These are phyloP conservation scores for Brachycybe producta DNA, from an alignment of 2,888 invertebrate species.

Conservation along the genomic window DNA sequence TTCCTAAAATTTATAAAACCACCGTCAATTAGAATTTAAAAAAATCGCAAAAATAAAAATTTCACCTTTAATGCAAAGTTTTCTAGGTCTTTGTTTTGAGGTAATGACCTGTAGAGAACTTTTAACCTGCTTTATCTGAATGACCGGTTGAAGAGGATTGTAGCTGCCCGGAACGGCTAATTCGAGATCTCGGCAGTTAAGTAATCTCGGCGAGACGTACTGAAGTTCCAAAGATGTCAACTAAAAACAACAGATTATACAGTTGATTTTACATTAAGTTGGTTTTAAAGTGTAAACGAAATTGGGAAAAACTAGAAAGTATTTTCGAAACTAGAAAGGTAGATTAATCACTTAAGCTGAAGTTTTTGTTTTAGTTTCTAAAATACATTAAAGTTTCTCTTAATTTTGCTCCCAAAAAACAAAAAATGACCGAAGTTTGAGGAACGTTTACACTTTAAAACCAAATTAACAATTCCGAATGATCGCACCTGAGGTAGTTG, in stretches of 20 bases:
- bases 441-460: no score
- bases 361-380: no score
- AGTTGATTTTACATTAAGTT: no score
- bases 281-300: neutral
- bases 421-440: no score
- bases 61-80: conserved; percentile 66
- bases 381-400: no score
- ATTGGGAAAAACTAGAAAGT: no score
- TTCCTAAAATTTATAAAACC: conserved; percentile 45
- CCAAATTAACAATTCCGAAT: no score
- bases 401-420: no score
- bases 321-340: no score
- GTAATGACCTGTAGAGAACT: conserved; percentile 89
- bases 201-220: conserved; percentile 70
- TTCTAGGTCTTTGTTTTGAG: conserved; percentile 93
- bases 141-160: conserved; percentile 76
- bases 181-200: conserved; percentile 80
- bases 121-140: conserved; percentile 79
- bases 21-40: neutral
- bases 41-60: neutral
- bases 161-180: conserved; percentile 97
- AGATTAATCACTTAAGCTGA: no score
- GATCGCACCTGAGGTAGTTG: conserved; percentile 63
- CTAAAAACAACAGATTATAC: conserved; percentile 36
- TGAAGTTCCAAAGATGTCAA: conserved; percentile 80